Conservation (phyloP, 2,113 vertebrate species). For the Neotoma lepida region DNA sequence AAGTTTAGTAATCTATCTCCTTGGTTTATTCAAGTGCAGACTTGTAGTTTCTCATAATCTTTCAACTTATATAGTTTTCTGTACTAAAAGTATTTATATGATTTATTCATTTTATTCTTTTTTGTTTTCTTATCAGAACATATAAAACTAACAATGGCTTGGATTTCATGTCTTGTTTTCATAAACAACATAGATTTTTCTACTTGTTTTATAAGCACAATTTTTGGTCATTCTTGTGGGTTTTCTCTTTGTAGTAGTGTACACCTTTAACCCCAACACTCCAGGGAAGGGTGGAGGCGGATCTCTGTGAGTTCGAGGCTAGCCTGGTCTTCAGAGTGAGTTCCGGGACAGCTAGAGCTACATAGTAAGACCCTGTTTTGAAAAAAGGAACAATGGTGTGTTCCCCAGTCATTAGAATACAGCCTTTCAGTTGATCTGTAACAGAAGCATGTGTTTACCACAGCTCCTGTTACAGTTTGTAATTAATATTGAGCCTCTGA, state of each 20-base stretch:
- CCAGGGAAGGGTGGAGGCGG: too few species aligned
- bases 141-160: neutral
- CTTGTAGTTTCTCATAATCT: neutral
- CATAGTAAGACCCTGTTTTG: neutral
- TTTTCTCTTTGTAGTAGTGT: neutral
- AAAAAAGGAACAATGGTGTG: too few species aligned
- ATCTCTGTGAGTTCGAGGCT: neutral
- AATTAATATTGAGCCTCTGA: too few species aligned
- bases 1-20: neutral
- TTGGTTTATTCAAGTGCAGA: neutral
- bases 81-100: neutral
- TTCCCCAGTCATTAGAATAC: neutral
- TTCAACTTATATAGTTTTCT: neutral
- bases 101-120: neutral
- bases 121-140: neutral
- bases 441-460: too few species aligned
- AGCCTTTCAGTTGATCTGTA: neutral
- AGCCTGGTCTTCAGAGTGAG: neutral
- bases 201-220: conserved; percentile 26
- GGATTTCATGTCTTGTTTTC: neutral
- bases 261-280: neutral
- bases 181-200: neutral
- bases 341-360: neutral
- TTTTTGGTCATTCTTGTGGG: neutral
- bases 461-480: too few species aligned